These are phyloP conservation scores for Elgaria multicarinata DNA, from an alignment of 2,113 vertebrate species.

Conservation along the genomic window DNA sequence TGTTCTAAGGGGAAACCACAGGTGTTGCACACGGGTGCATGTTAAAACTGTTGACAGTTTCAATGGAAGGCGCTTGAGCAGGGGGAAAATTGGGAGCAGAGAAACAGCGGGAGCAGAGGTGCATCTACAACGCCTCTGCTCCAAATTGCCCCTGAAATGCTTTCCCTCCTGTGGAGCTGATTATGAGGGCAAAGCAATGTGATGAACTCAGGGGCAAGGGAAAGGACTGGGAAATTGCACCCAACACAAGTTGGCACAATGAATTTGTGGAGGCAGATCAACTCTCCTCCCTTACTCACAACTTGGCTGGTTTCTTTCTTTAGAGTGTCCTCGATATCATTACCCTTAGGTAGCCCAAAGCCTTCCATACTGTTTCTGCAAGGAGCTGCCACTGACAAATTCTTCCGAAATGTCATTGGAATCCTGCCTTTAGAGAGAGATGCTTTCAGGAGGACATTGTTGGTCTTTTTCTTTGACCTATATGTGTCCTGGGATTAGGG, in stretches of 20 bases:
- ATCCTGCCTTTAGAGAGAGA: background rate
- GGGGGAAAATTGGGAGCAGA: no score
- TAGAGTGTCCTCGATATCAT: background rate
- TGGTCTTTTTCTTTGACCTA: background rate
- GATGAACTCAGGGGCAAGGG: background rate
- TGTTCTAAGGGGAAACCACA: background rate
- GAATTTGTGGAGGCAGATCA: background rate
- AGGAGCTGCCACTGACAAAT: background rate
- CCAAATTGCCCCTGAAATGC: background rate
- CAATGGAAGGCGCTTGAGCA: background rate
- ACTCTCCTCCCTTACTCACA: background rate
- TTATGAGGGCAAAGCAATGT: no score
- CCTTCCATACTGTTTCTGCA: background rate
- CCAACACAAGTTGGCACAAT: background rate
- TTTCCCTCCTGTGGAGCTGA: no score
- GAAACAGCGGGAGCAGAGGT: no score
- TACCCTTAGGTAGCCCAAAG: background rate
- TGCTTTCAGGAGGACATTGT: background rate
- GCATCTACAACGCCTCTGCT: background rate
- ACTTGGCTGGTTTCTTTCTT: background rate
- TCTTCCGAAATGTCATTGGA: background rate
- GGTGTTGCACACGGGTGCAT: background rate
- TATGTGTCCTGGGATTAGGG: background rate
- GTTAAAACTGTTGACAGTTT: background rate
- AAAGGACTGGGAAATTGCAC: background rate